Percentiles rank a stretch among this genome's conserved stretches.
Conservation (phyloP, 2,797 vertebrate genomes). For the Amblyopsis hoosieri region DNA sequence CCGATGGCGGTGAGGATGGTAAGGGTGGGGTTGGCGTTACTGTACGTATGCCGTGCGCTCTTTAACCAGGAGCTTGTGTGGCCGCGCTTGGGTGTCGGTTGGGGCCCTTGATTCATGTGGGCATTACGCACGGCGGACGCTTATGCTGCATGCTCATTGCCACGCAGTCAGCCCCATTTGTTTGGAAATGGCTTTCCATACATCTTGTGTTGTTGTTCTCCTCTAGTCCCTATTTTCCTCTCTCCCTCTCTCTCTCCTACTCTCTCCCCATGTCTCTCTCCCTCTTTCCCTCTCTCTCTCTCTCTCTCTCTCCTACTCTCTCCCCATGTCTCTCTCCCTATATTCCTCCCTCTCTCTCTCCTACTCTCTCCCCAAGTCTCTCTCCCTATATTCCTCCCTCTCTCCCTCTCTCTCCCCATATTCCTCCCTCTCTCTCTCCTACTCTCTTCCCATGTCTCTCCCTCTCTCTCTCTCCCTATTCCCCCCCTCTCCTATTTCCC, state of each 20-base stretch:
- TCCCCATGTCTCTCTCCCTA: too few relatives aligned
- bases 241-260: background rate
- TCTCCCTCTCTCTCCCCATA: too few relatives aligned
- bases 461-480: too few relatives aligned
- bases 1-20: slow-evolving; percentile 17
- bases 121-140: slow-evolving; percentile 69
- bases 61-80: slow-evolving; percentile 64
- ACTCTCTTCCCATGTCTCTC: too few relatives aligned
- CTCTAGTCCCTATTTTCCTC: slow-evolving; percentile 2
- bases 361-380: background rate
- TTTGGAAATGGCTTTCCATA: slow-evolving; percentile 77
- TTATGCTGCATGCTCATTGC: slow-evolving; percentile 68
- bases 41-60: slow-evolving; percentile 39
- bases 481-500: background rate
- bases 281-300: too few relatives aligned
- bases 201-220: slow-evolving; percentile 41
- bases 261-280: too few relatives aligned
- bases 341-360: slow-evolving; percentile 5
- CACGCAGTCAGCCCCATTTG: slow-evolving; percentile 68
- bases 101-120: slow-evolving; percentile 72
- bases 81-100: slow-evolving; percentile 60
- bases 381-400: background rate
- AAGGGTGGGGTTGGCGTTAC: slow-evolving; percentile 39
- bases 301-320: too few relatives aligned
- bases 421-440: too few relatives aligned